phyloP scores from a whole-genome alignment of 1,140 invertebrate species.

The Drosophila takahashii region DNA sequence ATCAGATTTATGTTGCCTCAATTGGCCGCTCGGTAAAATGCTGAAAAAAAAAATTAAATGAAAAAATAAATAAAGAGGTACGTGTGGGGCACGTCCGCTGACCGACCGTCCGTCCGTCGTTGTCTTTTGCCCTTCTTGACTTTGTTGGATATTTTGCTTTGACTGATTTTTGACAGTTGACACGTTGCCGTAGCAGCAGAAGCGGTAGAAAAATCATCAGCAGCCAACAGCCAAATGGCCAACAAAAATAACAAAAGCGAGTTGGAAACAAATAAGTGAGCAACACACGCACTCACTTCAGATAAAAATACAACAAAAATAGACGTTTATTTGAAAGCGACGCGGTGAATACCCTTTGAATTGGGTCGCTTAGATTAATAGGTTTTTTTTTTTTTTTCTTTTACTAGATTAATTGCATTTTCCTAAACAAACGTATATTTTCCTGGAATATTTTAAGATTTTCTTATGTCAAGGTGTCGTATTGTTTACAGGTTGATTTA shows the following conservation, averaged over 20 bases:
- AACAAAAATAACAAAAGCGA: conserved; percentile 27
- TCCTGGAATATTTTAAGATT: neutral
- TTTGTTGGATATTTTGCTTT: conserved; percentile 59
- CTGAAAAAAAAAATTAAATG: neutral
- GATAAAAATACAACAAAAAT: neutral
- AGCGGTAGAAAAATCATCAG: conserved; percentile 16
- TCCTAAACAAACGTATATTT: neutral
- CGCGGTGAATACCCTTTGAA: conserved; percentile 2
- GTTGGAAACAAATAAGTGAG: conserved; percentile 41
- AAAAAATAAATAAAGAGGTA: conserved; percentile 15
- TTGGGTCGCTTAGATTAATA: neutral
- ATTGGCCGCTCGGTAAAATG: conserved; percentile 44
- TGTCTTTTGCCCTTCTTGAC: neutral
- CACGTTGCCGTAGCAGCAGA: conserved; percentile 70
- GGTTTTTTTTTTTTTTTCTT: neutral
- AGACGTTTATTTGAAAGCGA: neutral
- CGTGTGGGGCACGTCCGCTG: conserved; percentile 25
- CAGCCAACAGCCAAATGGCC: conserved; percentile 18
- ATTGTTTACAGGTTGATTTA: too few relatives aligned
- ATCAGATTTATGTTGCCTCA: conserved; percentile 78
- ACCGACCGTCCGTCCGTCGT: neutral
- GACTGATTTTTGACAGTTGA: conserved; percentile 81
- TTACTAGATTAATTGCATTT: neutral
- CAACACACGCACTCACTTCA: conserved; percentile 31
- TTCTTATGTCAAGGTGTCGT: too few relatives aligned